Conservation (phyloP, 2,113 vertebrate genomes). For the Psilopsiagon aurifrons region DNA sequence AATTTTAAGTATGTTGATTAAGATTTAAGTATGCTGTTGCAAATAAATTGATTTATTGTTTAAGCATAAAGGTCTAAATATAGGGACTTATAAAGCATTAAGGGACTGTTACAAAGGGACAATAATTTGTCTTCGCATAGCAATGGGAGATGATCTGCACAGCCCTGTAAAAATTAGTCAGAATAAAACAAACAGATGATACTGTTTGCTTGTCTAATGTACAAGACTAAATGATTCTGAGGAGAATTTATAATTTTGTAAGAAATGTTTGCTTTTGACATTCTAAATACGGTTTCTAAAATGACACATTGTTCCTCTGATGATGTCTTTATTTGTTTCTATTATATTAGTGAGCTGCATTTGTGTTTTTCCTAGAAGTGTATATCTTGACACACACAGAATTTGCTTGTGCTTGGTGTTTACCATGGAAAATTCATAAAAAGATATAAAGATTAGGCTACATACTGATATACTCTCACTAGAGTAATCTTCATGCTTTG, state of each 20-base stretch:
- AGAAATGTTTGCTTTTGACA: constrained; percentile 1
- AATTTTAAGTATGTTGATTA: background rate
- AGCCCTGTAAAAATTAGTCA: background rate
- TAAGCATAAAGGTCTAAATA: background rate
- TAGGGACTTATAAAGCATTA: background rate
- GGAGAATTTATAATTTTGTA: background rate
- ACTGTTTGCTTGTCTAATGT: background rate
- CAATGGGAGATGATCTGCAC: background rate
- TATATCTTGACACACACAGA: background rate
- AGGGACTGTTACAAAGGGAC: background rate
- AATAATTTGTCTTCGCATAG: background rate
- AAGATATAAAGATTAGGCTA: background rate
- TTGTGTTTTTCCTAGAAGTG: background rate
- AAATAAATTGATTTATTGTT: background rate
- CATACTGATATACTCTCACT: background rate
- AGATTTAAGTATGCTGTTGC: background rate
- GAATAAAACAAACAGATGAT: background rate
- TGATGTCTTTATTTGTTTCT: background rate
- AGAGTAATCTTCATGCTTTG: background rate
- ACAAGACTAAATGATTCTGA: background rate
- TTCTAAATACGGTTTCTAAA: background rate
- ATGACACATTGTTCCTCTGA: background rate
- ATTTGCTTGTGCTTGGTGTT: background rate
- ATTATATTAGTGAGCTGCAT: background rate
- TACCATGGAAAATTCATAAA: background rate